These are phyloP conservation scores for Erebia epiphron DNA, from an alignment of 2,888 invertebrate species.

Conservation along the genomic window DNA sequence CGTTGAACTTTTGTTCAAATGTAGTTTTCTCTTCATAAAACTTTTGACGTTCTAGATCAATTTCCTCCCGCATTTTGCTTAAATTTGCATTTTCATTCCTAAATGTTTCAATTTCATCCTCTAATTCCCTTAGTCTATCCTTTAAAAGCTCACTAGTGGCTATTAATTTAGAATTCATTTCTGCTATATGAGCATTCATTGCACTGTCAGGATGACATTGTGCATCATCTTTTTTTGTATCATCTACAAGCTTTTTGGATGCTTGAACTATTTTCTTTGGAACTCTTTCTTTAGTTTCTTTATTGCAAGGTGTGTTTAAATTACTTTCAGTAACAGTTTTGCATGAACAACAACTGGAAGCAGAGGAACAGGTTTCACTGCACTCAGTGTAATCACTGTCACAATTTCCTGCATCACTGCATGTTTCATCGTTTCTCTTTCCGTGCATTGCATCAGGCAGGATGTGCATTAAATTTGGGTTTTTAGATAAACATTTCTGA, in stretches of 20 bases:
- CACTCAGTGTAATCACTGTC: conserved; percentile 65
- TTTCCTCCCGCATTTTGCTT: conserved; percentile 81
- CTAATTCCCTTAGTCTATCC: conserved; percentile 85
- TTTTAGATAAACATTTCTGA: conserved; percentile 65
- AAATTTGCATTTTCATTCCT: conserved; percentile 76
- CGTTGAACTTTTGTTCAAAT: conserved; percentile 84
- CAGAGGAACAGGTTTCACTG: conserved; percentile 62
- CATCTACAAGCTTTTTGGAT: conserved; percentile 32
- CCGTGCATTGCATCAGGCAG: conserved; percentile 54
- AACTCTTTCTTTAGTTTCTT: conserved; percentile 40
- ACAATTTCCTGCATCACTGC: conserved; percentile 61
- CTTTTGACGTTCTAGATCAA: conserved; percentile 84
- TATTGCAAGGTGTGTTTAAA: conserved; percentile 37
- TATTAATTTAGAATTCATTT: conserved; percentile 75
- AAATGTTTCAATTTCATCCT: conserved; percentile 84
- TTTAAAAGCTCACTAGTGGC: conserved; percentile 84
- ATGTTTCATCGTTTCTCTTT: conserved; percentile 49
- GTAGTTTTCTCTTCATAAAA: conserved; percentile 84
- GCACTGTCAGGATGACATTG: conserved; percentile 57
- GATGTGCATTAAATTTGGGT: conserved; percentile 66
- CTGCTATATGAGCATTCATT: conserved; percentile 64
- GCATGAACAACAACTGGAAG: conserved; percentile 71
- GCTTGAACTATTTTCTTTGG: conserved; percentile 40
- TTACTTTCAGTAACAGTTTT: conserved; percentile 57
- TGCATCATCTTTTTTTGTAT: conserved; percentile 49